Conservation (phyloP, 2,888 invertebrate species). For the Malthinus seriepunctatus region DNA sequence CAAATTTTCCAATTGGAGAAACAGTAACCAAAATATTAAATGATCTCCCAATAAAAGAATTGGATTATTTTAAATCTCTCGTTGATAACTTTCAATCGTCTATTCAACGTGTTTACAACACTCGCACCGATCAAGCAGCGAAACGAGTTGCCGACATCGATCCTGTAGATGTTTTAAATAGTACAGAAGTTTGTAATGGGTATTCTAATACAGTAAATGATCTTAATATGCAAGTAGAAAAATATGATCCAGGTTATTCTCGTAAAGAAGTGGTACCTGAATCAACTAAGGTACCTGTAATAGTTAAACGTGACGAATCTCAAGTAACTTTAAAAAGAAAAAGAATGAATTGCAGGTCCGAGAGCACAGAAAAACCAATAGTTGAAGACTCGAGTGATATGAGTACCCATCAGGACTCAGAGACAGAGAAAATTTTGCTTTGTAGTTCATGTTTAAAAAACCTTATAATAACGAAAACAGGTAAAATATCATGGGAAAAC, state of each 20-base stretch:
- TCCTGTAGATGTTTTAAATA: conserved; percentile 20
- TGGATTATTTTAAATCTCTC: not conserved
- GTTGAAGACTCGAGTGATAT: too few species aligned
- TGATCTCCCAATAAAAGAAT: too few species aligned
- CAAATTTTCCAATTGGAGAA: too few species aligned
- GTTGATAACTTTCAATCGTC: conserved; percentile 5
- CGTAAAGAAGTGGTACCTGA: too few species aligned
- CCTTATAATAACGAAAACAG: too few species aligned
- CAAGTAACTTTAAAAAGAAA: not conserved
- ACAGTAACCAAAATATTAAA: too few species aligned
- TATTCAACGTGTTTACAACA: conserved; percentile 14
- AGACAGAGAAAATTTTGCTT: too few species aligned
- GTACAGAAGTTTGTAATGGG: conserved; percentile 14
- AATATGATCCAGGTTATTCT: too few species aligned
- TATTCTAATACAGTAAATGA: conserved; percentile 5
- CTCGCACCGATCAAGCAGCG: conserved; percentile 18
- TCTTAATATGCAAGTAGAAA: not conserved
- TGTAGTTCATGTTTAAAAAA: too few species aligned
- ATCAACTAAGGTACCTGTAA: not conserved
- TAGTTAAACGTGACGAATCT: not conserved
- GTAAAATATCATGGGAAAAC: too few species aligned
- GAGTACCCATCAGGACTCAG: too few species aligned
- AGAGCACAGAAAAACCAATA: not conserved
- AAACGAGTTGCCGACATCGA: conserved; percentile 14
- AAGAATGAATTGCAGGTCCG: not conserved